A percentile compares a stretch with the other conserved stretches of the same genome.
These are phyloP conservation scores for Bursaphelenchus okinawaensis DNA, from an alignment of 2,888 invertebrate species.

Conservation along the genomic window DNA sequence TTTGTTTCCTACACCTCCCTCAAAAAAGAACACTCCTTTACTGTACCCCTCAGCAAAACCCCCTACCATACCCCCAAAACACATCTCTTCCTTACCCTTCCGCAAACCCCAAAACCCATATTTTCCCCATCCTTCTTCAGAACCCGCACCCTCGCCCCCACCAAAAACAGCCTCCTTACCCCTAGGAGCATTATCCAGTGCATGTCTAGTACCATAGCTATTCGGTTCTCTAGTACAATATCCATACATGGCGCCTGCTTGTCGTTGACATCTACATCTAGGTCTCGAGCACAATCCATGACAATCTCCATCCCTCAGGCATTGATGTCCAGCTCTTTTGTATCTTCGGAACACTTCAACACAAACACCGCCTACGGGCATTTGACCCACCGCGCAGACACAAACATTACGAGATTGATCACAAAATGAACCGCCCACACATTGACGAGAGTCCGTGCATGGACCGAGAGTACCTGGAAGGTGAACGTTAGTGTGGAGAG, in stretches of 20 bases:
- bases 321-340: slow-evolving; percentile 3
- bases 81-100: too few species aligned
- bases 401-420: slow-evolving; percentile 33
- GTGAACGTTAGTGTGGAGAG: background rate
- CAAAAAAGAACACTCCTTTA: too few species aligned
- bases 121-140: too few species aligned
- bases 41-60: too few species aligned
- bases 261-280: slow-evolving; percentile 16
- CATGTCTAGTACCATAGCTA: background rate
- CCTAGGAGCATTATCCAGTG: background rate
- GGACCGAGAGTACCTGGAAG: slow-evolving; percentile 29
- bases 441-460: slow-evolving; percentile 34
- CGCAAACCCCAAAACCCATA: too few species aligned
- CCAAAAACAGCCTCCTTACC: too few species aligned
- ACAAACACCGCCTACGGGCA: slow-evolving; percentile 41
- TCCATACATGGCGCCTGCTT: background rate
- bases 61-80: too few species aligned
- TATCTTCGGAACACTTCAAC: slow-evolving; percentile 23
- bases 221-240: background rate
- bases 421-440: slow-evolving; percentile 38
- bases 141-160: too few species aligned
- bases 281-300: slow-evolving; percentile 9
- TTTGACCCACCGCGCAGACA: slow-evolving; percentile 39
- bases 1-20: too few species aligned
- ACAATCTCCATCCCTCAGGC: slow-evolving; percentile 15